Conservation (phyloP, 2,113 vertebrate species). For the Xerus inauris region DNA sequence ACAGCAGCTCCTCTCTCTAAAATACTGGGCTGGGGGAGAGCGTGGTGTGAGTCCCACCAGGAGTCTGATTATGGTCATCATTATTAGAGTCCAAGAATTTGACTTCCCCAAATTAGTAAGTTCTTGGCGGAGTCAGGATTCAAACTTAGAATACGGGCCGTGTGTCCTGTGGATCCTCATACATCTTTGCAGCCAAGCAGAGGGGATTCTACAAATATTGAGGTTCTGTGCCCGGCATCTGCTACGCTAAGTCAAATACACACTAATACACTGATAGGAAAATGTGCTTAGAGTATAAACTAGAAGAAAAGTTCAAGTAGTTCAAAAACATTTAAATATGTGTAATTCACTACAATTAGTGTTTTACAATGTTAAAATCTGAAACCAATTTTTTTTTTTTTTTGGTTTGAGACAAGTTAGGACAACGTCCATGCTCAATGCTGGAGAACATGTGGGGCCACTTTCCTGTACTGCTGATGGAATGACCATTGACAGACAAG, state of each 20-base stretch:
- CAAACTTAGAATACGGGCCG: not conserved
- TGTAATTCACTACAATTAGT: not conserved
- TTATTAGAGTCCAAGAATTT: not conserved
- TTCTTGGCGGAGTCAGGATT: not conserved
- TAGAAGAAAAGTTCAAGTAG: not conserved
- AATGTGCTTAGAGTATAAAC: not conserved
- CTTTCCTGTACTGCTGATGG: not conserved
- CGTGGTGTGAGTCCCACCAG: not conserved
- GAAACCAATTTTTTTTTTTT: not conserved
- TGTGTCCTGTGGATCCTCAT: not conserved
- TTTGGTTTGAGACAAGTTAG: not conserved
- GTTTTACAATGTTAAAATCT: not conserved
- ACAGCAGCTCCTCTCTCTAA: not conserved
- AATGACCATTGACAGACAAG: not conserved
- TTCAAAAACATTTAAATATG: not conserved
- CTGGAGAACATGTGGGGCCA: not conserved
- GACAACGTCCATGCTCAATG: not conserved
- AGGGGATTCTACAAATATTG: not conserved
- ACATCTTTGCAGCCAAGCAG: not conserved
- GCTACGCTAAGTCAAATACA: not conserved
- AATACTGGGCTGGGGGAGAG: no score
- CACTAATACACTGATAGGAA: not conserved
- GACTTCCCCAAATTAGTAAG: slow-evolving; percentile 12
- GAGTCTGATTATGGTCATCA: not conserved
- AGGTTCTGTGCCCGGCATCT: not conserved